Percentiles rank a stretch among this genome's conserved stretches.
These are phyloP conservation scores for Hipparchia semele DNA, from an alignment of 2,888 invertebrate species.

Conservation along the genomic window DNA sequence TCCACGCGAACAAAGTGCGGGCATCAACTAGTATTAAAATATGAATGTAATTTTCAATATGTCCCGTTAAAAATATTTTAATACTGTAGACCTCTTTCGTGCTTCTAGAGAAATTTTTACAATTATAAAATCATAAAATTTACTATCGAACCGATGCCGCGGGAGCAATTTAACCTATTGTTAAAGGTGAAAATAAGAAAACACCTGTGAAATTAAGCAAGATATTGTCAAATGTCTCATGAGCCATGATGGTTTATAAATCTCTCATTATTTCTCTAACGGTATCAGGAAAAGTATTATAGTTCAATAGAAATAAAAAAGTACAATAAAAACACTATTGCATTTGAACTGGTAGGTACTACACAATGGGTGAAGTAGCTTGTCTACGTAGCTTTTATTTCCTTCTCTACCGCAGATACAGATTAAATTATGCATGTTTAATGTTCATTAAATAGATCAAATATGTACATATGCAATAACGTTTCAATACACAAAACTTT, in stretches of 20 bases:
- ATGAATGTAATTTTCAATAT: no score
- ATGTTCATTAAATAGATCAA: no score
- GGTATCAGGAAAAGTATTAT: conserved; percentile 16
- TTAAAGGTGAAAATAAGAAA: conserved; percentile 18
- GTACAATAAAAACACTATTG: conserved; percentile 7
- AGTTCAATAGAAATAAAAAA: conserved; percentile 9
- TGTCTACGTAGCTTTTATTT: conserved; percentile 3
- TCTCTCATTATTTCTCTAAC: conserved; percentile 16
- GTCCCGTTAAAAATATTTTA: no score
- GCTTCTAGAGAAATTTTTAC: background rate
- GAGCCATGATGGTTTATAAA: conserved; percentile 17
- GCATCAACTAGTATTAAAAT: no score
- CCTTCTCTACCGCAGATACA: background rate
- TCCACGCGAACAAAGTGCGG: no score
- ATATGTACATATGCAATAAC: no score
- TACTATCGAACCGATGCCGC: background rate
- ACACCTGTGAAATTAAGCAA: conserved; percentile 35
- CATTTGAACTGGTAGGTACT: conserved; percentile 12
- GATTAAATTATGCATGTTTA: background rate
- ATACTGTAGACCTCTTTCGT: no score
- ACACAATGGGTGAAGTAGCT: background rate
- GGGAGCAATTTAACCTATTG: background rate
- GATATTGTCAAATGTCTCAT: conserved; percentile 26
- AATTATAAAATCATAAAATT: background rate
- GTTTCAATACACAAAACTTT: no score